A percentile compares a stretch with the other conserved stretches of the same genome.
Conservation (phyloP, 2,113 vertebrate genomes). For the Nibea albiflora region DNA sequence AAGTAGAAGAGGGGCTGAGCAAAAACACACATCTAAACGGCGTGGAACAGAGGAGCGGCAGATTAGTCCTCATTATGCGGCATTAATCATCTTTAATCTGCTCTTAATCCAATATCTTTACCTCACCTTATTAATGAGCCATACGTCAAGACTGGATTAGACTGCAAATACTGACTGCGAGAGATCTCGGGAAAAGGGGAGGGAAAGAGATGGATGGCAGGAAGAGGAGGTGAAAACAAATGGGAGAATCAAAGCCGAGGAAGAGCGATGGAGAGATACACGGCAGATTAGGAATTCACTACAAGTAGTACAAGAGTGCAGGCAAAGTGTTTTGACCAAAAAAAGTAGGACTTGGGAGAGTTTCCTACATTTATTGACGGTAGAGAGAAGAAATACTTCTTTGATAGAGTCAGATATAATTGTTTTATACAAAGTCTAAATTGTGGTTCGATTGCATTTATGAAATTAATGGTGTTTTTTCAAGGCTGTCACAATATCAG, state of each 20-base stretch:
- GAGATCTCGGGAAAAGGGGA: slow-evolving; percentile 4
- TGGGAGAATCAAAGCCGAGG: neutral
- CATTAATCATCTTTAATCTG: slow-evolving; percentile 79
- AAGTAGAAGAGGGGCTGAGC: slow-evolving; percentile 48
- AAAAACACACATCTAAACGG: slow-evolving; percentile 64
- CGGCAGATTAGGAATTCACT: neutral
- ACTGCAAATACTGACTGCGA: slow-evolving; percentile 35
- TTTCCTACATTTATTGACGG: neutral
- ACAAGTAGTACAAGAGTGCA: too few species aligned
- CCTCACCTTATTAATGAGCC: slow-evolving; percentile 71
- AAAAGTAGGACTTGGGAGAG: neutral
- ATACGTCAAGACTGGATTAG: slow-evolving; percentile 67
- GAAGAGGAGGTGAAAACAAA: slow-evolving; percentile 14
- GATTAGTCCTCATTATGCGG: slow-evolving; percentile 77
- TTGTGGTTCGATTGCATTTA: neutral
- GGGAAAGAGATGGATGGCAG: neutral
- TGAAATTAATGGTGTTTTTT: too few species aligned
- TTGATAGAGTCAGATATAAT: neutral
- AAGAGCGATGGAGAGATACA: neutral
- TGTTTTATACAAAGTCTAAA: neutral
- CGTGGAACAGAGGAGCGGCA: slow-evolving; percentile 50
- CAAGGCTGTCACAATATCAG: too few species aligned
- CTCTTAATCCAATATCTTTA: slow-evolving; percentile 80
- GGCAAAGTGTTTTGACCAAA: neutral
- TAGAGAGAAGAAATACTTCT: neutral